Base-by-base conservation (phyloP, 1,140 invertebrate genomes). In the Drosophila littoralis region DNA sequence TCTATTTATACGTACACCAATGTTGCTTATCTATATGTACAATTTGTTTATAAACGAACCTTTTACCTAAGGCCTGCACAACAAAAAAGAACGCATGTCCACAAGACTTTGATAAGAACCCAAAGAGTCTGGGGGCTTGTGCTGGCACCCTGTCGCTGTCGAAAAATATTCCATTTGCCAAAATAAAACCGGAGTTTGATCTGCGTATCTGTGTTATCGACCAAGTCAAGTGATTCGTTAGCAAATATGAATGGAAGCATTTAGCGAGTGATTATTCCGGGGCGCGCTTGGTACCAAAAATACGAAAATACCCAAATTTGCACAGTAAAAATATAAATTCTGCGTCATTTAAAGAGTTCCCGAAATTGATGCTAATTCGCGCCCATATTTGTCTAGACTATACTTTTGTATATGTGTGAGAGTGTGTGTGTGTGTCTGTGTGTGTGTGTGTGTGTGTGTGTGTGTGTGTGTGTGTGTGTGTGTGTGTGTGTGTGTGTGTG, bases 191-290 rank as follows among this genome's bases (percentile, higher is more conserved):
- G 35, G 43, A 17, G 15, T 7, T 48, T 22, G 12, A 48, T 58
- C 43, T 67, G 33, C 43, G 43, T 38, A 48, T 8, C 42, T 65
- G 35, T 42, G 8, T 46, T 52, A 36, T 17, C 32, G n/a, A 7
- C 13, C 63, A 61, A 79, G 76, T 80, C 79, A 74, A 84, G 76
- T 83, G 81, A 83, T 83, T 83, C 54, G 81, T 80, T 79, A 84
- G 80, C 80, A 59, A 48, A 40, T 33, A 38, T 76, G 73, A 76
- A 72, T 79, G 66, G 45, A 65, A 58, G 36, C 68, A 83, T 74
- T 86, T 86, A 86, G 83, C 83, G 68, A 86, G 76, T 86, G 83
- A 88, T 86, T 86, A 83, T 81, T 85, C 42, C 45, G 45, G 51
- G 48, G 72, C 58, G 72, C 58, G 78, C 69, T 60, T 82, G 79